These are phyloP conservation scores for Catharus minimus DNA, from an alignment of 2,113 vertebrate genomes.

Conservation along the genomic window DNA sequence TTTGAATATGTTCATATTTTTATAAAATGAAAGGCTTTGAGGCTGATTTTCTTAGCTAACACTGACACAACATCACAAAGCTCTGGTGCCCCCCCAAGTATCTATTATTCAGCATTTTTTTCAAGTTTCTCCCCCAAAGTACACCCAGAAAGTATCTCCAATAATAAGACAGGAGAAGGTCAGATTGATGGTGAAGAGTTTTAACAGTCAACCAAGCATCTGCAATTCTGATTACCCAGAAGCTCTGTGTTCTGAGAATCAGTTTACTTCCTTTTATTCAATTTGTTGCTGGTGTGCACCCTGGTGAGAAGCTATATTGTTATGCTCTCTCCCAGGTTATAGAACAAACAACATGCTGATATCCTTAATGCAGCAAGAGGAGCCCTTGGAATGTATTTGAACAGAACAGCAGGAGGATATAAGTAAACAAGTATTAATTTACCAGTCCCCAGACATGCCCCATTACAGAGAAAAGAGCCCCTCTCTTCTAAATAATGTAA, in stretches of 20 bases:
- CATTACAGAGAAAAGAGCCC: slow-evolving; percentile 34
- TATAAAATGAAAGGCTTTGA: not conserved
- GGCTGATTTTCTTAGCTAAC: not conserved
- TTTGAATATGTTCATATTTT: not conserved
- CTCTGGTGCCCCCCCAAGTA: not conserved
- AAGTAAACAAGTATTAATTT: slow-evolving; percentile 72
- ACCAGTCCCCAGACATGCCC: not conserved
- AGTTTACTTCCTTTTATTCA: slow-evolving; percentile 58
- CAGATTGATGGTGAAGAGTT: not conserved
- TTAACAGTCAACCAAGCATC: slow-evolving; percentile 41
- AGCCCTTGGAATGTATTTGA: slow-evolving; percentile 41
- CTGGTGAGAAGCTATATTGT: slow-evolving; percentile 56
- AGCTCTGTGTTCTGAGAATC: slow-evolving; percentile 16
- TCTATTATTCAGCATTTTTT: not conserved
- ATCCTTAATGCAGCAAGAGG: slow-evolving; percentile 56
- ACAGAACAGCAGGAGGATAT: slow-evolving; percentile 52
- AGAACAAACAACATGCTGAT: slow-evolving; percentile 51
- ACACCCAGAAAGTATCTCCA: not conserved
- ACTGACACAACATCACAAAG: not conserved
- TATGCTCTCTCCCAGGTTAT: slow-evolving; percentile 42
- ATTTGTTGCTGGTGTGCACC: slow-evolving; percentile 34
- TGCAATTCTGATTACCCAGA: slow-evolving; percentile 47
- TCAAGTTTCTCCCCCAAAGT: not conserved
- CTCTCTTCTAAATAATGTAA: slow-evolving; percentile 4
- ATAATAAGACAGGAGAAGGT: not conserved